Evolutionary conservation across 1,140 invertebrate genomes (phyloP).

Genomic region (Drosophila lini): DNA sequence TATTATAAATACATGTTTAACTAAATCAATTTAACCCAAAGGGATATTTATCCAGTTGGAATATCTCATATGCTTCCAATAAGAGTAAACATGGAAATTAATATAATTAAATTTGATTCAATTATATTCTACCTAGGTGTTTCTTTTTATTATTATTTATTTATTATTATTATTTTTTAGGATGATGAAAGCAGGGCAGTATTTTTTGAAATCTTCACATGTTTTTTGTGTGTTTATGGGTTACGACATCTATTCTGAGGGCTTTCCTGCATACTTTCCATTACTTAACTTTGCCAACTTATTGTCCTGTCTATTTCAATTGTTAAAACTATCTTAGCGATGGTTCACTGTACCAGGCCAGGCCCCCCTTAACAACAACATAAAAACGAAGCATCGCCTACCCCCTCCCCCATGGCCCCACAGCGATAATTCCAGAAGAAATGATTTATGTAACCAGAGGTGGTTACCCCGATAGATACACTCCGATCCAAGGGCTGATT

Average conservation of each 20-base stretch:
- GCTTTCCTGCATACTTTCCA: too few relatives aligned
- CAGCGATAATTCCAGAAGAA: conserved; percentile 66
- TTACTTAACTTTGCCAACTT: not conserved
- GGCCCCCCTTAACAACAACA: conserved; percentile 1
- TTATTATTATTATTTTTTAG: not conserved
- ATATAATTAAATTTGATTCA: not conserved
- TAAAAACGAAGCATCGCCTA: not conserved
- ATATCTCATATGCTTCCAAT: not conserved
- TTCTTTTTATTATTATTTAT: not conserved
- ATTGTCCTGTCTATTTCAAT: too few relatives aligned
- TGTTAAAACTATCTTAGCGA: not conserved
- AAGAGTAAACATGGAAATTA: not conserved
- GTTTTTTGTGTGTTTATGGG: conserved; percentile 1
- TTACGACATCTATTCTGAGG: not conserved
- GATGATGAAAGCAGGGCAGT: not conserved
- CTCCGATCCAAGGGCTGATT: conserved; percentile 26
- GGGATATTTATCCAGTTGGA: not conserved
- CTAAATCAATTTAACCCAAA: too few relatives aligned
- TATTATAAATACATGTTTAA: not conserved
- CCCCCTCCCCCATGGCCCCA: not conserved
- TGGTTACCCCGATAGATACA: conserved; percentile 14
- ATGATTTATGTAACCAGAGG: conserved; percentile 68
- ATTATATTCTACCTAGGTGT: not conserved
- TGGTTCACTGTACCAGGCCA: conserved; percentile 9
- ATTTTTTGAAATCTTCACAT: not conserved